These are phyloP conservation scores for Zonotrichia leucophrys DNA, from an alignment of 2,113 vertebrate genomes.

Conservation along the genomic window DNA sequence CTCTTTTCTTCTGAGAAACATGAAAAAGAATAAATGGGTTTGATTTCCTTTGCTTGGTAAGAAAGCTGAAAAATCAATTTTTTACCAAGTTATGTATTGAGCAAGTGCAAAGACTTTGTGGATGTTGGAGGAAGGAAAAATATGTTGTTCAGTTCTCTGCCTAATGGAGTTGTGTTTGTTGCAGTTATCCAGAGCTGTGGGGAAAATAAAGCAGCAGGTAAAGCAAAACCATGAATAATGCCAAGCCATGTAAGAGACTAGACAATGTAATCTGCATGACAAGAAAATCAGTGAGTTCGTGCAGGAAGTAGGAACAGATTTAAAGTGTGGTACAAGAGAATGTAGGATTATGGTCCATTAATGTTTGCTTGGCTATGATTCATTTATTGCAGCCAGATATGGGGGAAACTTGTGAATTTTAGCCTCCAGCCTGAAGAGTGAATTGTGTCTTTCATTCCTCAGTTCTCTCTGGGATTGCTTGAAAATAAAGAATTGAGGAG, in stretches of 20 bases:
- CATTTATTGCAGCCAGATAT: neutral
- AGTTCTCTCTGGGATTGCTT: neutral
- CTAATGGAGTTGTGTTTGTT: neutral
- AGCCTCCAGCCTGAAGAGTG: neutral
- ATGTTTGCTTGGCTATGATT: neutral
- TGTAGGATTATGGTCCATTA: neutral
- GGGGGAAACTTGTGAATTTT: neutral
- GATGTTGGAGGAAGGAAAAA: neutral
- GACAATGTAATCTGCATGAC: neutral
- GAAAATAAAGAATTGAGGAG: neutral
- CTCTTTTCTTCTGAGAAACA: neutral
- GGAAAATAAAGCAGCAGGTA: neutral
- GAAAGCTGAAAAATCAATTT: constrained; percentile 15
- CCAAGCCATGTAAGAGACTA: neutral
- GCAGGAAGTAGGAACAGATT: neutral
- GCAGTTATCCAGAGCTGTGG: neutral
- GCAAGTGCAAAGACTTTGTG: neutral
- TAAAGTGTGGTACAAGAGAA: neutral
- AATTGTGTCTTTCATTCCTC: neutral
- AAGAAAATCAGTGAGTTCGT: neutral
- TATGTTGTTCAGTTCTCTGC: neutral
- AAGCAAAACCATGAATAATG: neutral
- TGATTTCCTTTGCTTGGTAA: neutral
- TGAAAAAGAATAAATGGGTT: neutral
- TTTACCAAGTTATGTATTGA: neutral